Conservation (phyloP, 1,140 invertebrate genomes). For the Dendroctonus ponderosae region DNA sequence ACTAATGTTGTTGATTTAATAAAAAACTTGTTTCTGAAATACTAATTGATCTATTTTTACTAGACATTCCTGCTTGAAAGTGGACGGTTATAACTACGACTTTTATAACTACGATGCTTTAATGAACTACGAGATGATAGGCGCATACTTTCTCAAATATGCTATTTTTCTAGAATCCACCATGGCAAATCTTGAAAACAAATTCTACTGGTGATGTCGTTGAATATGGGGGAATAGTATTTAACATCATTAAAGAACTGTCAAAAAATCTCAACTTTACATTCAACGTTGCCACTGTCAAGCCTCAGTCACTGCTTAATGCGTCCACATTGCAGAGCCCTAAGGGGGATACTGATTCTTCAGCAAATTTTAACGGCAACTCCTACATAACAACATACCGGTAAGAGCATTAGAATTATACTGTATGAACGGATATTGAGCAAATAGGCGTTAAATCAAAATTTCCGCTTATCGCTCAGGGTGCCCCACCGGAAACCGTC, state of each 20-base stretch:
- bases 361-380: neutral
- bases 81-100: too few relatives aligned
- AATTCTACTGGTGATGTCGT: conserved; percentile 58
- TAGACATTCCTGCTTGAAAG: too few relatives aligned
- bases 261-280: conserved; percentile 80
- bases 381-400: conserved; percentile 17
- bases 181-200: conserved; percentile 72
- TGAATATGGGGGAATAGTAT: conserved; percentile 68
- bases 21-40: too few relatives aligned
- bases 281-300: conserved; percentile 50
- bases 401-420: conserved; percentile 3
- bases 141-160: neutral
- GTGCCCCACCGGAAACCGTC: too few relatives aligned
- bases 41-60: too few relatives aligned
- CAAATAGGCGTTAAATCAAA: too few relatives aligned
- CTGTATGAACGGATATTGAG: too few relatives aligned
- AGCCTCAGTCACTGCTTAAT: conserved; percentile 17
- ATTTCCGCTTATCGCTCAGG: too few relatives aligned
- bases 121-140: too few relatives aligned
- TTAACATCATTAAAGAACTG: conserved; percentile 79
- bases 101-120: too few relatives aligned
- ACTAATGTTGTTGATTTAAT: too few relatives aligned
- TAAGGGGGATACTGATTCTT: conserved; percentile 7
- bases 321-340: neutral
- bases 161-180: conserved; percentile 67